phyloP scores from a whole-genome alignment of 2,888 invertebrate genomes.

The Ernsta delagoae region DNA sequence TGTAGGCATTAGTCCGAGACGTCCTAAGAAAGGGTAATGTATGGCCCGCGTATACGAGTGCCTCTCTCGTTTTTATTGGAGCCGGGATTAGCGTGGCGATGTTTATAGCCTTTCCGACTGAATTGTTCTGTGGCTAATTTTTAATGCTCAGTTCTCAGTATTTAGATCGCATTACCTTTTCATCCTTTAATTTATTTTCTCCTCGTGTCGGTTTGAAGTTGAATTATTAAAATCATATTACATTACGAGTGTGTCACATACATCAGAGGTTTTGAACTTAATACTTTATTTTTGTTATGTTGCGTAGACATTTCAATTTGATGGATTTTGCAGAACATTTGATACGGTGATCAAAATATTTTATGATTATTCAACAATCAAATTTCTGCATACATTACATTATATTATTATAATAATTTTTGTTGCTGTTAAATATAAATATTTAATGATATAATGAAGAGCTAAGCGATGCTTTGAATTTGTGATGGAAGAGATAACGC shows the following conservation, averaged over 20 bases:
- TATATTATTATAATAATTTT: no score
- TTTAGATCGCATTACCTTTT: slow-evolving; percentile 39
- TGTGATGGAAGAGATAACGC: no score
- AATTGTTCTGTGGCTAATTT: slow-evolving; percentile 58
- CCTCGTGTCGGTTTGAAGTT: slow-evolving; percentile 27
- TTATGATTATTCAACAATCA: no score
- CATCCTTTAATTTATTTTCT: slow-evolving; percentile 38
- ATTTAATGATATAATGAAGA: no score
- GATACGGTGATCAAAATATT: no score
- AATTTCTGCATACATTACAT: no score
- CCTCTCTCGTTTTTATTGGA: slow-evolving; percentile 64
- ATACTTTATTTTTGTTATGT: slow-evolving; percentile 21
- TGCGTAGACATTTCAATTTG: no score
- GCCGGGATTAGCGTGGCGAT: slow-evolving; percentile 64
- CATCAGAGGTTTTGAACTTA: slow-evolving; percentile 15
- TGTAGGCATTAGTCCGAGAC: no score
- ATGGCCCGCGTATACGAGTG: slow-evolving; percentile 40
- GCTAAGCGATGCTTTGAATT: no score
- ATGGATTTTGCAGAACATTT: no score
- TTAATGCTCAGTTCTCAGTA: slow-evolving; percentile 38
- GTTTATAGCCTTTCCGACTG: slow-evolving; percentile 67
- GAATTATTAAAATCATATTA: slow-evolving; percentile 38
- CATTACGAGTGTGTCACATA: slow-evolving; percentile 26
- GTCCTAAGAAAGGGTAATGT: no score
- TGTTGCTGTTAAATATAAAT: no score